Conservation (phyloP, 2,888 invertebrate genomes). For the Parochlus steinenii region DNA sequence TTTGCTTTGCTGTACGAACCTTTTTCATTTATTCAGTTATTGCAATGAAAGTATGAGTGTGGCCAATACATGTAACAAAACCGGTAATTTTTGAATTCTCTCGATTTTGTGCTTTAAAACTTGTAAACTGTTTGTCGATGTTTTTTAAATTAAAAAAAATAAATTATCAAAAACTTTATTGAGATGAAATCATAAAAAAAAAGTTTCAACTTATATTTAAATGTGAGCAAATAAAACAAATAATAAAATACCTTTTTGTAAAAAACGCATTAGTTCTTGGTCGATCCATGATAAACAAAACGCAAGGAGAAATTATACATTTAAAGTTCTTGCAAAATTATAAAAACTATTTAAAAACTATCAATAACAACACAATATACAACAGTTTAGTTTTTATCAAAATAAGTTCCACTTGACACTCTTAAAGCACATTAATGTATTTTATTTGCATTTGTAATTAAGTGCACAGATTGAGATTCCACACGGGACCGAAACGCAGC, state of each 20-base stretch:
- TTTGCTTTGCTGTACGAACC: no score
- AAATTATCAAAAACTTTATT: no score
- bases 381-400: background rate
- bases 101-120: no score
- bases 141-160: no score
- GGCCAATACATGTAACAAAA: no score
- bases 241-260: conserved; percentile 59
- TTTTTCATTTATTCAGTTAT: no score
- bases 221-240: conserved; percentile 36
- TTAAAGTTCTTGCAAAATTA: background rate
- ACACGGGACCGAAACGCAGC: background rate
- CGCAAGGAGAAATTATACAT: conserved; percentile 1
- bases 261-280: conserved; percentile 59
- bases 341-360: background rate
- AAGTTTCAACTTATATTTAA: conserved; percentile 26
- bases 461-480: background rate
- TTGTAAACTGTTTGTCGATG: no score
- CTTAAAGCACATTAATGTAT: background rate
- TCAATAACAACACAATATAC: background rate
- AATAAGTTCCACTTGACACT: background rate
- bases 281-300: conserved; percentile 49
- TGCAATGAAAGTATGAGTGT: no score
- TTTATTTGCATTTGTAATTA: background rate
- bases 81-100: no score
- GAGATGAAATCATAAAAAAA: conserved; percentile 12